Conservation (phyloP, 1,140 invertebrate species). For the Drusus annulatus region DNA sequence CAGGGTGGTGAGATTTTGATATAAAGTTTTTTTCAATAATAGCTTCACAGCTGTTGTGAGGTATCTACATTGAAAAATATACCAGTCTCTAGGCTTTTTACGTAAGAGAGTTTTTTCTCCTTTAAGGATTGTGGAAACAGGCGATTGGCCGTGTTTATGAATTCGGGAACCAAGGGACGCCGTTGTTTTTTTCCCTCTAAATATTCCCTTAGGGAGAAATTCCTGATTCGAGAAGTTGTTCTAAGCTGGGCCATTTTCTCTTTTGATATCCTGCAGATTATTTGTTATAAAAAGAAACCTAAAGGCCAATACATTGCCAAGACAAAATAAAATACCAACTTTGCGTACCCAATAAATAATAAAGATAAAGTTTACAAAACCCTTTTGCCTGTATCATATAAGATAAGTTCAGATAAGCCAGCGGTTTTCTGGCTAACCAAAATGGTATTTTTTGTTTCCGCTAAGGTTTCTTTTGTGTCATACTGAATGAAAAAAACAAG, state of each 20-base stretch:
- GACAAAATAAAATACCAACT: slow-evolving; percentile 31
- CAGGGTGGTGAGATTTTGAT: no score
- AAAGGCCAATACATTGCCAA: slow-evolving; percentile 11
- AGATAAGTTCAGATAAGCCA: slow-evolving; percentile 14
- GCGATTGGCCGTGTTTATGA: background rate
- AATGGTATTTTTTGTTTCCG: slow-evolving; percentile 4
- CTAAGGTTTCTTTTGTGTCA: background rate
- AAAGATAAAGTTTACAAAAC: slow-evolving; percentile 31
- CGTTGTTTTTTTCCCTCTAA: background rate
- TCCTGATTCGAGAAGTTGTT: background rate
- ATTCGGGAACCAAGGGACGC: background rate
- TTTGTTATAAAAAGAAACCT: slow-evolving; percentile 16
- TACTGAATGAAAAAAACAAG: background rate
- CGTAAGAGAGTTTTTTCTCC: no score
- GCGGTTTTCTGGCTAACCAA: background rate
- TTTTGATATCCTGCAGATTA: slow-evolving; percentile 10
- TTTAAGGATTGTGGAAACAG: background rate
- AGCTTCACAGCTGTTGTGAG: no score
- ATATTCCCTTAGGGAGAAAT: slow-evolving; percentile 19
- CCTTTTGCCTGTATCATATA: slow-evolving; percentile 6
- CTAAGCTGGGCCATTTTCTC: slow-evolving; percentile 1
- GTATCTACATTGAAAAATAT: no score
- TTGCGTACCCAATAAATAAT: slow-evolving; percentile 26
- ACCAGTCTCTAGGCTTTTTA: no score
- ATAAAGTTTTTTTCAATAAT: no score